phyloP scores from a whole-genome alignment of 2,797 vertebrate genomes.

The Scomberomorus guttatus region DNA sequence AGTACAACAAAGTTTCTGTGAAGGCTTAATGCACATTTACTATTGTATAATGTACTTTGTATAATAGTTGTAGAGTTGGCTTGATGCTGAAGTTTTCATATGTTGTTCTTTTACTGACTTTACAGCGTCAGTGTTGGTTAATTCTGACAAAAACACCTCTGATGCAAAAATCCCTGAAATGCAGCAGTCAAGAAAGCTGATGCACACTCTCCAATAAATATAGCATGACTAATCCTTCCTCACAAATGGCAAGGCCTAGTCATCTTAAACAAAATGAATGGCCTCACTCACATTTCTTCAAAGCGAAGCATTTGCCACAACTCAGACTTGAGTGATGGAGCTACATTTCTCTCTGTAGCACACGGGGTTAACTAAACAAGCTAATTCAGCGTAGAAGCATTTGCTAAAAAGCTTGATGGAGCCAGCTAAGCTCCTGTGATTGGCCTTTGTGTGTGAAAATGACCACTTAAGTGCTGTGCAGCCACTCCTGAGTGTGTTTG shows the following conservation, averaged over 20 bases:
- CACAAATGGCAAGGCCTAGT: conserved; percentile 64
- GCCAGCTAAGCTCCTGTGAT: conserved; percentile 77
- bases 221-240: conserved; percentile 73
- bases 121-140: conserved; percentile 28
- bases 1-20: conserved; percentile 2
- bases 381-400: conserved; percentile 54
- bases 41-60: neutral
- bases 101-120: conserved; percentile 19
- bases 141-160: conserved; percentile 43
- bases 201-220: conserved; percentile 64
- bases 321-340: conserved; percentile 43
- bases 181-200: conserved; percentile 62
- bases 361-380: conserved; percentile 61
- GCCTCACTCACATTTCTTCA: conserved; percentile 64
- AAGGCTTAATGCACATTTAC: conserved; percentile 10
- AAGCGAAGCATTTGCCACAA: conserved; percentile 65
- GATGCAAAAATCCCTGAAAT: conserved; percentile 67
- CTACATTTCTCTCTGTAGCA: conserved; percentile 22
- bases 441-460: conserved; percentile 76
- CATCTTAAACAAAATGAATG: conserved; percentile 55
- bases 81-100: conserved; percentile 3
- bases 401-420: conserved; percentile 69
- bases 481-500: conserved; percentile 65
- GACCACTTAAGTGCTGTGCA: conserved; percentile 74
- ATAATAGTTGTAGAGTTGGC: conserved; percentile 8